A percentile compares a stretch with the other conserved stretches of the same genome.
These are phyloP conservation scores for Homalodisca vitripennis DNA, from an alignment of 1,140 invertebrate species.

Conservation along the genomic window DNA sequence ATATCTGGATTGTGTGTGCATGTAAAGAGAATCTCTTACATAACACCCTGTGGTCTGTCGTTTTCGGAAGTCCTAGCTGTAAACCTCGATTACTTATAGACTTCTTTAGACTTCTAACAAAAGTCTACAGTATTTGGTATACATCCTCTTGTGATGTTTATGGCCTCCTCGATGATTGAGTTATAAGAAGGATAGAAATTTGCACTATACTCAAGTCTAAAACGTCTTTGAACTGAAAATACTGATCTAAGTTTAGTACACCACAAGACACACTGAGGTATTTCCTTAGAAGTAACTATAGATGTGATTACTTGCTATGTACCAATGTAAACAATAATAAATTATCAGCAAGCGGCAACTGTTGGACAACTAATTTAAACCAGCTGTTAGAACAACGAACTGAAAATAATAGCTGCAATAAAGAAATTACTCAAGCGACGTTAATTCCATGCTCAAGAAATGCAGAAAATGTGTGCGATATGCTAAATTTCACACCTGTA, in stretches of 20 bases:
- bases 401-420: not conserved
- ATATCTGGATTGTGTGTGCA: not conserved
- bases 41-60: not conserved
- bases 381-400: not conserved
- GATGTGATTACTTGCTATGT: not conserved
- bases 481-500: too few species aligned
- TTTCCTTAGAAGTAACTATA: not conserved
- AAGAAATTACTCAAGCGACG: not conserved
- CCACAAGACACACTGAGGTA: too few species aligned
- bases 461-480: not conserved
- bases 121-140: not conserved
- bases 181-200: not conserved
- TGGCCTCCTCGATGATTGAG: not conserved
- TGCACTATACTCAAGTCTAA: not conserved
- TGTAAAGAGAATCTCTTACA: not conserved
- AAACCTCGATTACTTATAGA: not conserved
- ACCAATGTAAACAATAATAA: not conserved
- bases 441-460: not conserved
- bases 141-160: slow-evolving; percentile 7
- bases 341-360: not conserved
- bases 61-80: not conserved
- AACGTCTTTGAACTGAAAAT: slow-evolving; percentile 6
- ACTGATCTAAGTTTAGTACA: not conserved
- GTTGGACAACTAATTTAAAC: not conserved
- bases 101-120: not conserved